These are phyloP conservation scores for Plectropomus leopardus DNA, from an alignment of 2,113 vertebrate species.

Conservation along the genomic window DNA sequence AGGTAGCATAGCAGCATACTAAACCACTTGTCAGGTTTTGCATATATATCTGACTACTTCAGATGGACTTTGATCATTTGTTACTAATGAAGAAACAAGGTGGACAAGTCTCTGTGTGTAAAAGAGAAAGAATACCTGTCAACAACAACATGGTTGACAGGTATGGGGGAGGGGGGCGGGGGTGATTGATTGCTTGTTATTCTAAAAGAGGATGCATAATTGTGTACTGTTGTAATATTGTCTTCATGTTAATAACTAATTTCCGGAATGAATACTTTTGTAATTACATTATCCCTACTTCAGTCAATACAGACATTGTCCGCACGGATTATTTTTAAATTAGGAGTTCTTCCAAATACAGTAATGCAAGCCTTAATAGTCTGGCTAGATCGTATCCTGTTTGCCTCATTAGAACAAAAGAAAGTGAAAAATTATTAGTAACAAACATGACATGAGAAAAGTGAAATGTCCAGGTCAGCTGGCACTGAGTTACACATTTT, in stretches of 20 bases:
- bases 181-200: not conserved
- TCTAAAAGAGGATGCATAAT: not conserved
- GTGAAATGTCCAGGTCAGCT: no score
- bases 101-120: not conserved
- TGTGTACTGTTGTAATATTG: not conserved
- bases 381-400: not conserved
- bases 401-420: not conserved
- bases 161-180: not conserved
- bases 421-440: not conserved
- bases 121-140: conserved; percentile 6
- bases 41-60: not conserved
- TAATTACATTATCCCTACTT: conserved; percentile 1
- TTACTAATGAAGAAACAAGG: not conserved
- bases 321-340: not conserved
- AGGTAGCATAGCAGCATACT: not conserved
- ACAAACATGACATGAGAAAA: not conserved
- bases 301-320: not conserved
- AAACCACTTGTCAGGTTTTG: no score
- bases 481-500: not conserved
- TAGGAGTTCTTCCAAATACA: not conserved
- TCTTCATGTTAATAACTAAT: not conserved
- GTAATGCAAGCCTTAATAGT: not conserved
- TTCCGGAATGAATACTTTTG: not conserved
- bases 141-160: no score
- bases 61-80: not conserved